Base-by-base conservation (phyloP, 92 coral and sea anemone species). In the Nematostella vectensis region DNA sequence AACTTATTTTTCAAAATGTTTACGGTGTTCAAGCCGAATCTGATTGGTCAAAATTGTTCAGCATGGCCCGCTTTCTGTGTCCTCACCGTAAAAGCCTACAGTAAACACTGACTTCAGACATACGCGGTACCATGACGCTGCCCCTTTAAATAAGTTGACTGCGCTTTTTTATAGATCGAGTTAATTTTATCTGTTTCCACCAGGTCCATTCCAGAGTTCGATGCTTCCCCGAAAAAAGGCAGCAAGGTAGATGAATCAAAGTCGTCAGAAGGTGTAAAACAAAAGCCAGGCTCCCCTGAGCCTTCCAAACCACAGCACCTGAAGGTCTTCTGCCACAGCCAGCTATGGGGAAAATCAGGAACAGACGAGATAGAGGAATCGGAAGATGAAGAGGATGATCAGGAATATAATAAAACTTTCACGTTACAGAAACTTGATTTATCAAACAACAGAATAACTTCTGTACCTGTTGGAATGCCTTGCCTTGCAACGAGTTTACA, bases 321-420 rank as follows among this genome's bases (percentile, higher is more conserved):
- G 27, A 78, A 77, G 42, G 71, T 93, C 57, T 78, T 81, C 44
- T 83, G 94, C 47, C 95, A 82, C 36, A 72, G 96, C 21, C 88
- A 88, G 53, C 73, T 82, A 13, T 82, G 96, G 87, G 94, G 99
- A 29, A 80, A 81, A 53, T 60, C 56, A 1, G 80, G 77, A 55
- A 67, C 80, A 15, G 88, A 79, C 59, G 99, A 93, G 23, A 48
- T 83, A 16, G 99, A 86, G 38, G 96, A 86, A 43, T 93, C 99
- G 0, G 95, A 87, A 28, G 84, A 87, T 3, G 99, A 93, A 6
- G 99, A 93, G 23, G 99, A 93, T 48, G 99, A 87, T 51, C 25
- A 77, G 15, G 96, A 87, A 11, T 48, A 47, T 3, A 63, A 62
- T 27, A 80, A 63, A 27, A 94, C 88, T 29, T 80, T 81, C 24